These are phyloP conservation scores for Sphenodon punctatus DNA, from an alignment of 2,797 vertebrate genomes.

Conservation along the genomic window DNA sequence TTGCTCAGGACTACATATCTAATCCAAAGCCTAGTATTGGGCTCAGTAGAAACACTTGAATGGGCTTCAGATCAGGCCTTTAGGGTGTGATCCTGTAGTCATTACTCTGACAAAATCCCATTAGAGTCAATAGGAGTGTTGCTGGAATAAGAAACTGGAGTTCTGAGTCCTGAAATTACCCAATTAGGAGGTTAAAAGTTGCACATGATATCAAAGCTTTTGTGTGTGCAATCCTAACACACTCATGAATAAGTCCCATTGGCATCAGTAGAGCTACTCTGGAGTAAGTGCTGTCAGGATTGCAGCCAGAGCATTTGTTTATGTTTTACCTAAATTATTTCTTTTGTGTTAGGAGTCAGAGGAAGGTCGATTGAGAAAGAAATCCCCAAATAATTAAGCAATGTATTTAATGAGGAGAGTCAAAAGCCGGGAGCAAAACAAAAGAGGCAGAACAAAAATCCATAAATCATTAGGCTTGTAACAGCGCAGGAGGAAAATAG, in stretches of 20 bases:
- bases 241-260: neutral
- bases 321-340: too few relatives aligned
- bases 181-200: neutral
- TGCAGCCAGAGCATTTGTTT: too few relatives aligned
- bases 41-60: too few relatives aligned
- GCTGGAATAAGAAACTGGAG: neutral
- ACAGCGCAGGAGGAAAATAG: constrained; percentile 25
- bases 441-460: constrained; percentile 6
- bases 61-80: too few relatives aligned
- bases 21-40: too few relatives aligned
- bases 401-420: constrained; percentile 2
- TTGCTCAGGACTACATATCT: neutral
- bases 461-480: neutral
- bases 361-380: constrained; percentile 5
- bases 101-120: neutral
- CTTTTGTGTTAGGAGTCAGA: neutral
- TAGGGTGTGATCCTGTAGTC: too few relatives aligned
- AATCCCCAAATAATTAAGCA: constrained; percentile 52
- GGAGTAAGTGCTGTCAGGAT: neutral
- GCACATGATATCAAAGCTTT: too few relatives aligned
- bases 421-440: constrained; percentile 41
- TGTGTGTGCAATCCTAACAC: neutral
- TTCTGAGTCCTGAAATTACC: neutral
- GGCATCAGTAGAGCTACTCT: neutral
- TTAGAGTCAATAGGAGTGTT: neutral